Base-by-base conservation (phyloP, 2,888 invertebrate genomes). In the Temnothorax ravouxi region DNA sequence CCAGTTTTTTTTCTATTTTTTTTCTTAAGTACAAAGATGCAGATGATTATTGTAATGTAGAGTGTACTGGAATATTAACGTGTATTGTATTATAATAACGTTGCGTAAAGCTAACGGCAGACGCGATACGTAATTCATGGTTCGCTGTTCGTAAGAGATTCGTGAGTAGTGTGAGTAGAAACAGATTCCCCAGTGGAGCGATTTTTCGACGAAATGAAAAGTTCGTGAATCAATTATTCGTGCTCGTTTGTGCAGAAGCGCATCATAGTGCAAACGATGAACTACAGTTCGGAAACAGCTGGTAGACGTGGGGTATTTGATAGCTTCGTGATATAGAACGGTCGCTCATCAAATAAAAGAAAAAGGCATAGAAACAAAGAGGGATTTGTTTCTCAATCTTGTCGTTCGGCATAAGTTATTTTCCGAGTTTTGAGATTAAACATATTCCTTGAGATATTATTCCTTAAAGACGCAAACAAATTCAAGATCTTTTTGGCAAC, bases 1-100 rank as follows among this genome's bases (percentile, higher is more conserved):
- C 75, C 74, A 66, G 64, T 77, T 82, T 47, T 77, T 72, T 47
- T 47, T 38, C 64, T 74, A 74, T 38, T 77, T 72, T 47, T 71
- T 52, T 15, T 47, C 44, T 84, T 75, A 75, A 83, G 64, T 84
- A 84, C 84, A 84, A 84, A 77, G 75, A 76, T 81, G 61, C 44
- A 13, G 9, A 15, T 67, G 9, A 15, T 67, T 67, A 47, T 44
- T 64, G 4, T 34, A 34, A 4, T 34, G 34, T 34, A 9, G 41
- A 41, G 41, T 41, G 1, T 41, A 41, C 9, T 41, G 41, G 41
- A 9, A 9, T 9, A 8, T 41, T 41, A 8, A 29, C 29, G 41
- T 41, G 9, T 41, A 66, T 66, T 62, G 13, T 38, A 62, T 25
- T 59, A 47, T 47, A 66, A 66, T 44, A 66, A 66, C 9, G n/a